A percentile compares a stretch with the other conserved stretches of the same genome.
These are phyloP conservation scores for Leptopterna dolabrata DNA, from an alignment of 2,888 invertebrate genomes.

Conservation along the genomic window DNA sequence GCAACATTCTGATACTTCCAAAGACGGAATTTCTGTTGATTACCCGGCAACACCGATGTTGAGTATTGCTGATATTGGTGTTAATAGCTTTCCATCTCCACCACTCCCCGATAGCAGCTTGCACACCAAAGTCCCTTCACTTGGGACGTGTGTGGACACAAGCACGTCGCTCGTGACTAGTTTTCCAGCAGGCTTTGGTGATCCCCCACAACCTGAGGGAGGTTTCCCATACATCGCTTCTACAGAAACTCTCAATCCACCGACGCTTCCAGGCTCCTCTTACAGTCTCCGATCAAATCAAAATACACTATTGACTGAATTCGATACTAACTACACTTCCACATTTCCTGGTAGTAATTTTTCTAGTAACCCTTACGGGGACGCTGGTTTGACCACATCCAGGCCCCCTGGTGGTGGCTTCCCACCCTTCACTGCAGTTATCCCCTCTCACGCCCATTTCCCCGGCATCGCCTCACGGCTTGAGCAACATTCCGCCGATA, in stretches of 20 bases:
- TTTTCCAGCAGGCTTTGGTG: background rate
- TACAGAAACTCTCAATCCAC: background rate
- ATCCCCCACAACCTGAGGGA: background rate
- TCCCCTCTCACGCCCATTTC: background rate
- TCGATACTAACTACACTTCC: background rate
- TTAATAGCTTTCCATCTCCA: background rate
- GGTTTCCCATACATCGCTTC: background rate
- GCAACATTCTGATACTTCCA: background rate
- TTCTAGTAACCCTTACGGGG: background rate
- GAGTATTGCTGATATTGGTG: slow-evolving; percentile 39
- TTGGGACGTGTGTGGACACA: background rate
- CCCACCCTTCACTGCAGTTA: slow-evolving; percentile 16
- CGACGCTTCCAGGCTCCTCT: background rate
- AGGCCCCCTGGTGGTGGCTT: slow-evolving; percentile 29
- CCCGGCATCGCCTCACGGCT: background rate
- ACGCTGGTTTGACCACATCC: background rate
- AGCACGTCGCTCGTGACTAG: background rate
- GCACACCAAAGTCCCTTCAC: background rate
- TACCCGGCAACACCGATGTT: slow-evolving; percentile 18
- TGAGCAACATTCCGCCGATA: background rate
- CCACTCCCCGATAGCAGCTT: background rate
- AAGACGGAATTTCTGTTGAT: background rate
- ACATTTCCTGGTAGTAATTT: background rate
- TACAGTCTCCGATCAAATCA: background rate
- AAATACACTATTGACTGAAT: background rate